Evolutionary conservation across 2,797 vertebrate genomes (phyloP).

Genomic region (Anguilla pacifica): DNA sequence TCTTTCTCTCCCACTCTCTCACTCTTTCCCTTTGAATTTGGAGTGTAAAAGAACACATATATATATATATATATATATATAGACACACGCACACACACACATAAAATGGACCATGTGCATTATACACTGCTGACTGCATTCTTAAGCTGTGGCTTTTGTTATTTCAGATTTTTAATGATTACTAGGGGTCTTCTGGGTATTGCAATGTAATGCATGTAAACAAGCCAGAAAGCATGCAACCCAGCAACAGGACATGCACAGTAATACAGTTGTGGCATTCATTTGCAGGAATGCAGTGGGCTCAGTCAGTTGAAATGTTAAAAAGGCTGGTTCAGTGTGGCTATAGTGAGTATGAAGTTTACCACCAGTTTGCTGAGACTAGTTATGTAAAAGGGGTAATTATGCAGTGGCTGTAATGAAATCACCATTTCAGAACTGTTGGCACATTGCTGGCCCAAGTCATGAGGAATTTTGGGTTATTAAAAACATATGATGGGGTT

Average conservation of each 20-base stretch:
- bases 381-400: not conserved
- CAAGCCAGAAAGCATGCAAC: not conserved
- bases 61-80: too few species aligned
- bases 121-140: not conserved
- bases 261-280: not conserved
- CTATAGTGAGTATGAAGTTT: not conserved
- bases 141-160: not conserved
- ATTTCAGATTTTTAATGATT: not conserved
- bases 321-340: not conserved
- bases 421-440: not conserved
- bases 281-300: not conserved
- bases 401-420: not conserved
- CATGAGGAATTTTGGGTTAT: too few species aligned
- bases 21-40: not conserved
- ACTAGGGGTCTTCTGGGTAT: not conserved
- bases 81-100: too few species aligned
- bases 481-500: too few species aligned
- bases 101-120: not conserved
- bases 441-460: too few species aligned
- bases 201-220: not conserved
- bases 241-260: not conserved
- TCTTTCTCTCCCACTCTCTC: slow-evolving; percentile 10
- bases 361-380: not conserved
- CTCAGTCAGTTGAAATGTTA: not conserved
- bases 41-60: not conserved